These are phyloP conservation scores for Cavia porcellus DNA, from an alignment of 2,113 vertebrate species.

Conservation along the genomic window DNA sequence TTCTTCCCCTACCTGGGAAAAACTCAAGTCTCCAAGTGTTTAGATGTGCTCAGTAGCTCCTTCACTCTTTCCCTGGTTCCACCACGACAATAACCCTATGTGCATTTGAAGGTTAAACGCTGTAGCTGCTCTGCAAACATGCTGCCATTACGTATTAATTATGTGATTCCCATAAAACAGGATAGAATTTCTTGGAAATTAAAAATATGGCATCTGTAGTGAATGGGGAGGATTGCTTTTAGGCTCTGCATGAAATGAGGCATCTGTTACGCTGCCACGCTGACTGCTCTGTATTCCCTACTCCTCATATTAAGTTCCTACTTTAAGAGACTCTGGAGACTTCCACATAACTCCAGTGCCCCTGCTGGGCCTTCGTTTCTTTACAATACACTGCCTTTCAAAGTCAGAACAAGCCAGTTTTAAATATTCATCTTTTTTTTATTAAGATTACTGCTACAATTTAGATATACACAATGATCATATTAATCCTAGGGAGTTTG, in stretches of 20 bases:
- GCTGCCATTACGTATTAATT: slow-evolving; percentile 38
- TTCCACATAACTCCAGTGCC: background rate
- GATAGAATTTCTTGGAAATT: slow-evolving; percentile 51
- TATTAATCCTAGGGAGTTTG: background rate
- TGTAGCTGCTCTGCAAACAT: slow-evolving; percentile 28
- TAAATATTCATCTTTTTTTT: background rate
- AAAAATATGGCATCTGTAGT: slow-evolving; percentile 53
- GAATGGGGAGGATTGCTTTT: background rate
- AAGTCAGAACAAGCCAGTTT: slow-evolving; percentile 52
- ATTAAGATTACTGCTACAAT: background rate
- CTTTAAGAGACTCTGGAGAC: slow-evolving; percentile 19
- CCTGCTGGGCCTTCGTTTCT: background rate
- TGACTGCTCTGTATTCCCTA: slow-evolving; percentile 7
- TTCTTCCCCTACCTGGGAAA: slow-evolving; percentile 3
- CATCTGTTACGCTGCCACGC: slow-evolving; percentile 29
- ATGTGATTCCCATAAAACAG: slow-evolving; percentile 47
- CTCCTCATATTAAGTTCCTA: slow-evolving; percentile 48
- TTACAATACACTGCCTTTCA: slow-evolving; percentile 33
- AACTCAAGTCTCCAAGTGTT: background rate
- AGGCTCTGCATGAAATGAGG: background rate
- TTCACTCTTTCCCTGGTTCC: background rate
- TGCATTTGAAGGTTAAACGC: slow-evolving; percentile 50
- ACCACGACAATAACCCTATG: background rate
- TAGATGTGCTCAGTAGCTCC: background rate
- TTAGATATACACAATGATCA: background rate